A percentile compares a stretch with the other conserved stretches of the same genome.
phyloP scores from a whole-genome alignment of 1,140 invertebrate species.

The Hylaeus anthracinus region DNA sequence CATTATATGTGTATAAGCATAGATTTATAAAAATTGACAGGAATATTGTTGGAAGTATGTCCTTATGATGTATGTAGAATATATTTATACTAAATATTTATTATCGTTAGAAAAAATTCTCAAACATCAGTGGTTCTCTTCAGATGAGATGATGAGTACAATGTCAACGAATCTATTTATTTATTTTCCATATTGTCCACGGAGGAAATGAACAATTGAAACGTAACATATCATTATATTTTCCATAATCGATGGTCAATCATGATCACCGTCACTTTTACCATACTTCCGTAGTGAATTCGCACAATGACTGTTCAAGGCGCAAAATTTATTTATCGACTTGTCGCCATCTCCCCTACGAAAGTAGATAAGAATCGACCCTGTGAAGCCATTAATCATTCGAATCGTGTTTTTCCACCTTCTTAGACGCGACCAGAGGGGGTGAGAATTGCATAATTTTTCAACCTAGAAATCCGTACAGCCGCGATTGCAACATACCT shows the following conservation, averaged over 20 bases:
- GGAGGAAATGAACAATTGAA: neutral
- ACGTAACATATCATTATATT: conserved; percentile 13
- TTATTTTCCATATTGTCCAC: neutral
- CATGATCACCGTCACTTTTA: conserved; percentile 42
- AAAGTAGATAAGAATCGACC: conserved; percentile 44
- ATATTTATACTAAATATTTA: too few relatives aligned
- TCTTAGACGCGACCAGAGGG: neutral
- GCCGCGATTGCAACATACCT: neutral
- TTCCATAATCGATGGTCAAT: conserved; percentile 40
- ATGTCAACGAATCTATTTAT: too few relatives aligned
- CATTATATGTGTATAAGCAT: too few relatives aligned
- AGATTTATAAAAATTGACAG: too few relatives aligned
- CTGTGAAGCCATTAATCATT: conserved; percentile 54
- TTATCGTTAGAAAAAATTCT: too few relatives aligned
- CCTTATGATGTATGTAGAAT: too few relatives aligned
- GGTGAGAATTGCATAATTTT: conserved; percentile 57
- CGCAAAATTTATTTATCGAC: conserved; percentile 54
- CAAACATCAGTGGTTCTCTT: too few relatives aligned
- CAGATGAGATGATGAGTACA: too few relatives aligned
- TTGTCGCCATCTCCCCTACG: neutral
- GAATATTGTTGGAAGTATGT: too few relatives aligned
- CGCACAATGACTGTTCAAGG: conserved; percentile 27
- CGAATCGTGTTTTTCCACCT: conserved; percentile 8
- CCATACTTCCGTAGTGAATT: conserved; percentile 29
- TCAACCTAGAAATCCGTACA: conserved; percentile 37